Evolutionary conservation across 2,888 invertebrate species (phyloP), one percentile per base, ranked within the genome.

Genomic region (Drosophila algonquin): DNA sequence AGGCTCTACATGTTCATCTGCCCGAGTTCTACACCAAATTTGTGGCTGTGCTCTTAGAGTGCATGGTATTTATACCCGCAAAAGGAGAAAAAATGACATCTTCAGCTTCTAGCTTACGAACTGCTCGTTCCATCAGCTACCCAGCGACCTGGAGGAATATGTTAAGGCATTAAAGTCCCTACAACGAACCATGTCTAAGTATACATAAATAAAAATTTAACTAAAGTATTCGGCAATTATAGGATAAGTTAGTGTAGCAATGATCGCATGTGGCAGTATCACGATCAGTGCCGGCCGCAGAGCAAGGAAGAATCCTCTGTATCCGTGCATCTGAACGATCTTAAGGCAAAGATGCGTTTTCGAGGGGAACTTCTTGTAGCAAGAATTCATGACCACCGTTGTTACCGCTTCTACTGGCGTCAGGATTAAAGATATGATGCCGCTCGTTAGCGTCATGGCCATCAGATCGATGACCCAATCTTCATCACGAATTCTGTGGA

Each of bases 21-120:
- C 27, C 76, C 2, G 77, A 79, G 47, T 92, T 92, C 69, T 83
- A 81, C 3, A 75, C 79, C 1, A 91, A 92, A 65, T 92, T 90
- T 75, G 79, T 88, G 3, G 62, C 88, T 4, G 79, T 89, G 1
- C 73, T 92, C 16, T 69, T 92, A 75, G 88, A 90, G 73, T 73
- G 82, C 10, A 57, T 90, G 51, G 81, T 69, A 21, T 32, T n/a
- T 47, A 7, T 12, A 8, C 5, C 10, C 3, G n/a, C 32, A 24
- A 48, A 24, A 8, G n/a, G 0, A 44, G 16, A 47, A 46, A 8
- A n/a, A 58, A 44, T 40, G 1, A 40, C 14, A n/a, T 40, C 1
- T 9, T 90, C 30, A 60, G 72, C 45, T 67, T 64, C 50, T 90
- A 90, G 60, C 47, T 91, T 27, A 63, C 76, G 24, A 73, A 55